Evolutionary conservation across 2,113 vertebrate genomes (phyloP), one percentile per base, ranked within the genome.

Genomic region (Bagarius yarrelli): DNA sequence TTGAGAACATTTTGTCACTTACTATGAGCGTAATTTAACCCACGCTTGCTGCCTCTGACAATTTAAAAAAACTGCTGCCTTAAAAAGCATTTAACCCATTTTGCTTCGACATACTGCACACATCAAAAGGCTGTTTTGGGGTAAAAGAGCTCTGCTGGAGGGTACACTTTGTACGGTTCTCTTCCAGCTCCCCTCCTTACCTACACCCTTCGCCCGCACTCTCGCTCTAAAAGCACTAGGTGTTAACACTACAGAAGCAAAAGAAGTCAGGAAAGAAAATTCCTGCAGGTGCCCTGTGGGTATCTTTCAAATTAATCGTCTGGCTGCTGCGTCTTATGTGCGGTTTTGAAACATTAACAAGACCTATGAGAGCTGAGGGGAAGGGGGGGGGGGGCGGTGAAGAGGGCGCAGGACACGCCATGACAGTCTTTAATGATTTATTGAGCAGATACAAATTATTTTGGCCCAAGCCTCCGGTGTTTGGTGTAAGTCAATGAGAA

Each of bases 361-460:
- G 92, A 91, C 93, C 91, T 92, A 90, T 91, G 93, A 93, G 93
- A 93, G 91, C 76, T 30, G 73, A 66, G 60, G 83, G 82, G 86
- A 82, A 79, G 82, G 85, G 82, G 82, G 74, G 81, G 80, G 40
- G 61, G 64, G 85, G 11, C 19, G 44, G n/a, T 27, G 34, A 27
- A 52, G 40, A 77, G 81, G 84, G 88, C 85, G 85, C 88, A 88
- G 90, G 89, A 92, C 89, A 85, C 86, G 85, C 86, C 89, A 88
- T 90, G 90, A 90, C 89, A 88, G 86, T 87, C 89, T 94, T 92
- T 93, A 92, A 93, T 92, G 91, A 93, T 93, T 93, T 92, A 93
- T 93, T 92, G 91, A 92, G 91, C 90, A 93, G 91, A 94, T 92
- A 93, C 91, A 93, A 93, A 93, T 94, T 92, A 94, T 93, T 94